Evolutionary conservation across 2,113 vertebrate genomes (phyloP).

Genomic region (Passer domesticus): DNA sequence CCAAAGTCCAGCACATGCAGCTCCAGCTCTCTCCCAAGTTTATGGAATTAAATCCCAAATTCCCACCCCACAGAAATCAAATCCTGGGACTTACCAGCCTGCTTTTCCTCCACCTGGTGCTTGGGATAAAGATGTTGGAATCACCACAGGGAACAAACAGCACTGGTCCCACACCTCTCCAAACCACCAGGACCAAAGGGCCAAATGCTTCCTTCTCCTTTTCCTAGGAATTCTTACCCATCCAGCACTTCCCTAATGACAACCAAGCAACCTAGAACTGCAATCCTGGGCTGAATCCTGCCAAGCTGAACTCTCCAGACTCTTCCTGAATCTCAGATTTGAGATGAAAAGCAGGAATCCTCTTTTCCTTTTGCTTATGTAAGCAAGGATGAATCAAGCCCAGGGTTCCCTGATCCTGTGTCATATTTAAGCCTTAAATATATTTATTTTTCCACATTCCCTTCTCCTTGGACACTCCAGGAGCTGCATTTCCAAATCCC

Average conservation of each 20-base stretch:
- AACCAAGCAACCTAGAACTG: neutral
- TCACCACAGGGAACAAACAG: neutral
- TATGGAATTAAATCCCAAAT: neutral
- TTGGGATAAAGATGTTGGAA: neutral
- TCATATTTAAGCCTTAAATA: neutral
- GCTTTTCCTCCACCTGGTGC: neutral
- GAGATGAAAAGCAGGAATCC: neutral
- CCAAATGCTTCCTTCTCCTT: neutral
- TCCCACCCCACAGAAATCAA: neutral
- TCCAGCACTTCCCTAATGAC: neutral
- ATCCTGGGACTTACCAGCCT: neutral
- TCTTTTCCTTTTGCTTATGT: neutral
- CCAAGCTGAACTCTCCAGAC: neutral
- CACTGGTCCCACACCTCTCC: neutral
- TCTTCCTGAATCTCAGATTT: neutral
- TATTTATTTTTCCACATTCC: neutral
- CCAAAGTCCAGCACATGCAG: neutral
- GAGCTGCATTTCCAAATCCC: neutral
- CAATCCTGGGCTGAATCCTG: neutral
- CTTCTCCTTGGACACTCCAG: constrained; percentile 7
- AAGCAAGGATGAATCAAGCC: constrained; percentile 8
- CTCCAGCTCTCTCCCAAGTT: neutral
- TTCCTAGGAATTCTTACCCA: neutral
- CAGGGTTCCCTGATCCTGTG: neutral
- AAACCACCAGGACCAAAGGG: rapidly evolving